phyloP scores from a whole-genome alignment of 2,888 invertebrate species.

The Synanthedon vespiformis region DNA sequence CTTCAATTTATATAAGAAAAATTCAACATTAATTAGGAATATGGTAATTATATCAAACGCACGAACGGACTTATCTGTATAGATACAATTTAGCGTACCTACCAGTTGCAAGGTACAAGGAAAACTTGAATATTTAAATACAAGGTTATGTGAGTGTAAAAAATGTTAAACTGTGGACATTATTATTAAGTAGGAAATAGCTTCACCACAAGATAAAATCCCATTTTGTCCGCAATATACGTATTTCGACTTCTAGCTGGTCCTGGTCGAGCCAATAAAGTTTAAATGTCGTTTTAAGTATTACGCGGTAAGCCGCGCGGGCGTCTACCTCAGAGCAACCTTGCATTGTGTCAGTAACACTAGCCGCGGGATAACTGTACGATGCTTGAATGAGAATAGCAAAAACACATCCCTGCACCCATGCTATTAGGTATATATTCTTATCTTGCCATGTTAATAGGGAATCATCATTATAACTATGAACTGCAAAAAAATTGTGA shows the following conservation, averaged over 20 bases:
- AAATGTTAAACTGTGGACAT: conserved; percentile 21
- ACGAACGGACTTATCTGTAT: not conserved
- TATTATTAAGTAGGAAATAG: conserved; percentile 34
- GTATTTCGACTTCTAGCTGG: conserved; percentile 28
- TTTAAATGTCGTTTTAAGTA: conserved; percentile 44
- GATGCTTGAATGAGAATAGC: conserved; percentile 50
- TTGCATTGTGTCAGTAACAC: conserved; percentile 64
- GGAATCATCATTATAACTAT: too few species aligned
- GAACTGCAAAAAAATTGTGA: too few species aligned
- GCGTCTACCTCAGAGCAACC: conserved; percentile 53
- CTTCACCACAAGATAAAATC: conserved; percentile 13
- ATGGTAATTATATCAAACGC: not conserved
- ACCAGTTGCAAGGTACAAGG: conserved; percentile 6
- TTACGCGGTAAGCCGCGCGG: conserved; percentile 37
- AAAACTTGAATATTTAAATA: conserved; percentile 19
- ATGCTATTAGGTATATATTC: too few species aligned
- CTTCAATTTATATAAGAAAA: too few species aligned
- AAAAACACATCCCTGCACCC: conserved; percentile 21
- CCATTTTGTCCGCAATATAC: conserved; percentile 17
- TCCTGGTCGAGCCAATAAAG: conserved; percentile 31
- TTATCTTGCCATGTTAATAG: too few species aligned
- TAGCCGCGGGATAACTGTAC: conserved; percentile 52
- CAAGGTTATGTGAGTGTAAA: conserved; percentile 21
- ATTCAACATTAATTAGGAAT: too few species aligned
- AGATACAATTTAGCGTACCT: not conserved